Percentiles rank a stretch among this genome's conserved stretches.
Evolutionary conservation across 64 coral and sea anemone genomes (phyloP).

Genomic region (Actinia equina): DNA sequence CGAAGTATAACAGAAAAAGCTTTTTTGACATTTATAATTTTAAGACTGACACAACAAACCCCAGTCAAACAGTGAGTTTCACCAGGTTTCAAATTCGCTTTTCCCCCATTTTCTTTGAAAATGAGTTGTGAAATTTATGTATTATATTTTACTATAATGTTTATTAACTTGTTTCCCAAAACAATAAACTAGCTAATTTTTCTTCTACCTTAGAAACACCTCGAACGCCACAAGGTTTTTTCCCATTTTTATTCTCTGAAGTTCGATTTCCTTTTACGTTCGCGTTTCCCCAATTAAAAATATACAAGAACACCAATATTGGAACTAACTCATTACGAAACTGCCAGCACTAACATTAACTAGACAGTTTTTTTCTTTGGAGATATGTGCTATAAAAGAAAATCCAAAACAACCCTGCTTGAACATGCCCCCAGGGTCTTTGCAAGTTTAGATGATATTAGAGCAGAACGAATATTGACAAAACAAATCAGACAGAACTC

Average conservation of each 20-base stretch:
- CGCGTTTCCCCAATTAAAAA: neutral
- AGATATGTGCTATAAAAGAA: neutral
- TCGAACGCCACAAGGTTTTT: neutral
- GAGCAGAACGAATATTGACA: neutral
- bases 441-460: neutral
- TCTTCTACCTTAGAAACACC: neutral
- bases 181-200: neutral
- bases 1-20: neutral
- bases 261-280: neutral
- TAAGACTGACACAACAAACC: no score
- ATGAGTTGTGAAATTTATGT: no score
- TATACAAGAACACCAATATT: neutral
- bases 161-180: neutral
- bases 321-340: neutral
- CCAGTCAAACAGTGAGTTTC: no score
- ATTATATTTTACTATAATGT: neutral
- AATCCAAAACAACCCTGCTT: neutral
- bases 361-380: neutral
- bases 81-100: no score
- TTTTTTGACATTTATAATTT: no score
- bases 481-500: neutral
- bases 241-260: neutral
- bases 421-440: neutral
- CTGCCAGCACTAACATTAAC: neutral
- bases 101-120: no score